Evolutionary conservation across 2,113 vertebrate species (phyloP).

Genomic region (Hirundichthys speculiger): DNA sequence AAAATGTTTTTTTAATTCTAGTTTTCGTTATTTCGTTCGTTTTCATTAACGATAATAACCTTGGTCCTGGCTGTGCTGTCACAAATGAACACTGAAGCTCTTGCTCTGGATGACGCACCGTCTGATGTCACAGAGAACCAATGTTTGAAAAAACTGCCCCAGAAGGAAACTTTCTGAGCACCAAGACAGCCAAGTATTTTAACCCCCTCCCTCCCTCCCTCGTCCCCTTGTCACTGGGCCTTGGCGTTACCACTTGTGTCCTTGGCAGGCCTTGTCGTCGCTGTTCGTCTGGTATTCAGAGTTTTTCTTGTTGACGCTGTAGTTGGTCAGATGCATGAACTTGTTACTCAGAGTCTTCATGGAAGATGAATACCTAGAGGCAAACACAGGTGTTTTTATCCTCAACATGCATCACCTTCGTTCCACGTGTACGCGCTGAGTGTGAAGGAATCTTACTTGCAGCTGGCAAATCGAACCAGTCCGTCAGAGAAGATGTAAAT

Average conservation of each 20-base stretch:
- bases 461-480: conserved; percentile 97
- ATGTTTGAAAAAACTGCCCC: too few relatives aligned
- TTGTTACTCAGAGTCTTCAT: conserved; percentile 95
- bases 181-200: neutral
- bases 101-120: too few relatives aligned
- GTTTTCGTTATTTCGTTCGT: too few relatives aligned
- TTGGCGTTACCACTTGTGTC: conserved; percentile 95
- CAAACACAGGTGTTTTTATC: neutral
- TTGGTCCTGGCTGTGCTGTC: too few relatives aligned
- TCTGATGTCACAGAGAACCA: too few relatives aligned
- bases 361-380: conserved; percentile 91
- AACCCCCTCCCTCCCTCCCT: fast-evolving
- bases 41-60: too few relatives aligned
- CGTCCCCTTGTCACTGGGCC: neutral
- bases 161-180: neutral
- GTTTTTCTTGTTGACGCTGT: conserved; percentile 98
- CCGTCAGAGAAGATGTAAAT: conserved; percentile 96
- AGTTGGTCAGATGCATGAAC: conserved; percentile 98
- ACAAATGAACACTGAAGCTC: too few relatives aligned
- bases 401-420: neutral
- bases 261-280: conserved; percentile 92
- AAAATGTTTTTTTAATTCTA: too few relatives aligned
- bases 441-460: conserved; percentile 85
- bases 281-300: conserved; percentile 89
- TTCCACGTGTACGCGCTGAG: fast-evolving